phyloP scores from a whole-genome alignment of 2,888 invertebrate genomes.

The Acronicta alni region DNA sequence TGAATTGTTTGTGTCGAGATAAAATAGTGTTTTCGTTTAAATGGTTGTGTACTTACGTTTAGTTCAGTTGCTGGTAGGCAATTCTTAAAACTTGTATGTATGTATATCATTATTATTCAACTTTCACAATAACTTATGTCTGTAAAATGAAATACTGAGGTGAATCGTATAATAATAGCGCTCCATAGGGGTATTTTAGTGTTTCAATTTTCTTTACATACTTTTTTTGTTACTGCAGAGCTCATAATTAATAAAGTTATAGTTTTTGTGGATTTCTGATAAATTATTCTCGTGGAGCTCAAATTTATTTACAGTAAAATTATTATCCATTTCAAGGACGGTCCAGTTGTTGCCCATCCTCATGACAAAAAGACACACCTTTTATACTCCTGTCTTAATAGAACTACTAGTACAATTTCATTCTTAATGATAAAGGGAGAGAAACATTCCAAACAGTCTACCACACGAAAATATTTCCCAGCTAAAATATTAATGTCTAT shows the following conservation, averaged over 20 bases:
- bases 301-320: too few relatives aligned
- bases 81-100: too few relatives aligned
- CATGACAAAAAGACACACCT: too few relatives aligned
- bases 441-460: too few relatives aligned
- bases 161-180: not conserved
- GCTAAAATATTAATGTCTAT: constrained; percentile 3
- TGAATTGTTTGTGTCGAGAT: constrained; percentile 19
- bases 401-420: too few relatives aligned
- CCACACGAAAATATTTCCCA: not conserved
- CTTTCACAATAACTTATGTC: too few relatives aligned
- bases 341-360: too few relatives aligned
- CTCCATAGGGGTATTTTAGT: not conserved
- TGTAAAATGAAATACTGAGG: constrained; percentile 12
- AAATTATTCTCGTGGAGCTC: not conserved
- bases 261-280: not conserved
- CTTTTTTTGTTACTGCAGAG: not conserved
- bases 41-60: constrained; percentile 15
- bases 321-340: too few relatives aligned
- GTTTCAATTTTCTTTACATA: not conserved
- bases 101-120: too few relatives aligned
- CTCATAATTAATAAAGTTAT: not conserved
- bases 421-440: too few relatives aligned
- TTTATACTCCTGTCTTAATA: too few relatives aligned
- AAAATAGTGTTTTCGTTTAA: constrained; percentile 29
- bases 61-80: constrained; percentile 11